Evolutionary conservation across 1,140 invertebrate species (phyloP).

Genomic region (Psilanteris sp.): DNA sequence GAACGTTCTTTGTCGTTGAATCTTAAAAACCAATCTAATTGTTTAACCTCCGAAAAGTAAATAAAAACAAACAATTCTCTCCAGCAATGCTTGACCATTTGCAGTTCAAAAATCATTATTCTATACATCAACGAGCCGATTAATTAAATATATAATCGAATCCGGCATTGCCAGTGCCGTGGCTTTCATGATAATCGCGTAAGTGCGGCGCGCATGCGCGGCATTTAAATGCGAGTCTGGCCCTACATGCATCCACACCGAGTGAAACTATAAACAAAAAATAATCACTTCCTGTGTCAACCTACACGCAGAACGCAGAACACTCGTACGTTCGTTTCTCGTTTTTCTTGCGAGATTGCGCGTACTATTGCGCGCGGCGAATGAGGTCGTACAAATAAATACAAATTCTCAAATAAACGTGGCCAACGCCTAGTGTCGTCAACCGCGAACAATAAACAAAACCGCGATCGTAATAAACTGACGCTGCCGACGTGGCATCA

Average conservation of each 20-base stretch:
- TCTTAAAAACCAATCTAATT: too few relatives aligned
- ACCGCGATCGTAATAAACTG: too few relatives aligned
- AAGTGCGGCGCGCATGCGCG: neutral
- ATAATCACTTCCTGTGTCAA: conserved; percentile 41
- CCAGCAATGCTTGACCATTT: too few relatives aligned
- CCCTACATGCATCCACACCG: conserved; percentile 2
- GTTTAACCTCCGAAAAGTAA: too few relatives aligned
- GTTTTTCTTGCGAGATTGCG: conserved; percentile 27
- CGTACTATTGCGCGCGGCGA: conserved; percentile 9
- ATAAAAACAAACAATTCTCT: too few relatives aligned
- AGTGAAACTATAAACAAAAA: conserved; percentile 17
- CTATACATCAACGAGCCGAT: too few relatives aligned
- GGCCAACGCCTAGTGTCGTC: neutral
- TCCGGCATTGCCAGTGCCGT: too few relatives aligned
- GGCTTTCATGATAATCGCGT: conserved; percentile 9
- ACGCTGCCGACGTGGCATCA: too few relatives aligned
- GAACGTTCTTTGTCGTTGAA: too few relatives aligned
- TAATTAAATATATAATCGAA: too few relatives aligned
- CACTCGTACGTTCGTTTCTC: conserved; percentile 34
- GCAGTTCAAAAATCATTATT: too few relatives aligned
- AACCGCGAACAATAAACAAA: too few relatives aligned
- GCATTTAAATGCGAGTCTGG: conserved; percentile 12
- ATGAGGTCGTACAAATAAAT: conserved; percentile 31
- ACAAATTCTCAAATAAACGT: conserved; percentile 10
- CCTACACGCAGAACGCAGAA: conserved; percentile 34